Evolutionary conservation across 2,888 invertebrate species (phyloP).

Genomic region (Chloromyia formosa): DNA sequence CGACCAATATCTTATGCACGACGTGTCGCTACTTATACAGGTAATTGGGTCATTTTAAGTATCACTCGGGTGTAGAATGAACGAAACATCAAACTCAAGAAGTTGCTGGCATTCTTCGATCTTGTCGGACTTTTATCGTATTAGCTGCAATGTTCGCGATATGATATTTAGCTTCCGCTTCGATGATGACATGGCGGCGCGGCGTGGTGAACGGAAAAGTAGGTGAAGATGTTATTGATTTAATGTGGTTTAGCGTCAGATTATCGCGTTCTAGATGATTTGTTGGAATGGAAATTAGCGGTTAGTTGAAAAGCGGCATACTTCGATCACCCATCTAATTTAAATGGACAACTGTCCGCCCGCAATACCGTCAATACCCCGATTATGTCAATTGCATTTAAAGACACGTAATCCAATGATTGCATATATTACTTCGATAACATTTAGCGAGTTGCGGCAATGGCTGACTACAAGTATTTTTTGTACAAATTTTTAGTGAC

Average conservation of each 20-base stretch:
- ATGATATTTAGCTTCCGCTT: background rate
- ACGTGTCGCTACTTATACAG: background rate
- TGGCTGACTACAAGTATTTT: background rate
- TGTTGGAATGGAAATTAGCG: background rate
- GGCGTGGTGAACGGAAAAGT: background rate
- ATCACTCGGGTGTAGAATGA: background rate
- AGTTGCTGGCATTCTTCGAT: background rate
- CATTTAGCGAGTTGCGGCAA: background rate
- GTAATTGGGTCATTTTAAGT: background rate
- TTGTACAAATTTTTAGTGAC: background rate
- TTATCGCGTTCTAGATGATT: background rate
- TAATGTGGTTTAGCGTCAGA: background rate
- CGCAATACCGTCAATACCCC: no score
- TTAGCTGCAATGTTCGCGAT: background rate
- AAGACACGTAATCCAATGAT: background rate
- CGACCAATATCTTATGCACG: no score
- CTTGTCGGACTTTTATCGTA: background rate
- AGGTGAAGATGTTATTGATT: background rate
- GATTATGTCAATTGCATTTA: background rate
- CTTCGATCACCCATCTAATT: no score
- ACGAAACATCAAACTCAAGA: background rate
- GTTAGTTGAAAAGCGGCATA: no score
- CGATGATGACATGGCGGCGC: no score
- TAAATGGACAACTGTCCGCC: no score
- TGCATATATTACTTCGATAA: background rate